Base-by-base conservation (phyloP, 2,888 invertebrate genomes). In the Blera fallax region DNA sequence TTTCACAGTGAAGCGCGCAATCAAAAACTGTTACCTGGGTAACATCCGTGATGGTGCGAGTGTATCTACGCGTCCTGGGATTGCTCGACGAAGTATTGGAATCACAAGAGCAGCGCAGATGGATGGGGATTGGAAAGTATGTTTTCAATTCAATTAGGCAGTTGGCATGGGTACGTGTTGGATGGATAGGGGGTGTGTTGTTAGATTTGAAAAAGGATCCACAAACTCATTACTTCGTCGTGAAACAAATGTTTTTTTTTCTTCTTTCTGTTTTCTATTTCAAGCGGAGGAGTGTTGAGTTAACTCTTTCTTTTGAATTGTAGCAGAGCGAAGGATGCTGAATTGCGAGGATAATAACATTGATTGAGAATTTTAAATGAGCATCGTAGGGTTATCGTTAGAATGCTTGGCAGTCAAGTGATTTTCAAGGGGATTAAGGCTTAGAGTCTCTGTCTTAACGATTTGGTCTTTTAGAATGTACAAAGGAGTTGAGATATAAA, bases 111-210 rank as follows among this genome's bases (percentile, higher is more conserved):
- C 27, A 62, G 27, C 52, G 18, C 24, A 60, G 21, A 18, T 21
- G 7, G 8, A 14, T 29, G 58, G 50, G 18, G 40, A 14, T 54
- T 64, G n/a, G 45, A 73, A 73, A 79, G 73, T 56, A 69, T 54
- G 52, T 79, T 79, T 79, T 84, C 83, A 84, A 79, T 84, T 84
- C 80, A 84, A 84, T 84, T 70, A 74, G 62, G 24, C 50, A 69
- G 84, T 84, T 74, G 84, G 74, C 84, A 84, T 84, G 74, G 80
- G 40, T 58, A 80, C 79, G 21, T 29, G 72, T 27, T 37, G 27
- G 29, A 37, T 48, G 14, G 8, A 16, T 32, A 6, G 24, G 48
- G 11, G 54, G 62, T 3, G 16, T 18, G 58, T 37, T 34, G 56
- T 48, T 54, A 45, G 34, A 48, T 50, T 69, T 65, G 76, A 65